Conservation (phyloP, 2,888 invertebrate genomes). For the Amiota mariae region DNA sequence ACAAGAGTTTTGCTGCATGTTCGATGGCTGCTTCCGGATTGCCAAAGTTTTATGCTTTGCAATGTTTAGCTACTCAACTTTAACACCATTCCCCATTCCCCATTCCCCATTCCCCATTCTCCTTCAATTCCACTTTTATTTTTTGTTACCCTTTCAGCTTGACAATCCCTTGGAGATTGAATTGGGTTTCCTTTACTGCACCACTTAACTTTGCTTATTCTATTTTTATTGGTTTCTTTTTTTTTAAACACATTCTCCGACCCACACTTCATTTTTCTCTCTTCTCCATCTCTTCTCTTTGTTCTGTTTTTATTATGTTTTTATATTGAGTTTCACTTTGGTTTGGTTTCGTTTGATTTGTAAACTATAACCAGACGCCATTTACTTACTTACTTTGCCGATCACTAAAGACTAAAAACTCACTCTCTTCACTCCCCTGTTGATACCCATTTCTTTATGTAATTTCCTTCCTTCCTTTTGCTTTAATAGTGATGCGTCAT, state of each 20-base stretch:
- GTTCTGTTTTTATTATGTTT: conserved; percentile 10
- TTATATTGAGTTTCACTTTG: conserved; percentile 11
- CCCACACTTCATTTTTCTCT: background rate
- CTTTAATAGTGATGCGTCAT: conserved; percentile 13
- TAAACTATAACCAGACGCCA: background rate
- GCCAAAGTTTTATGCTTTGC: background rate
- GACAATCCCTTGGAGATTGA: background rate
- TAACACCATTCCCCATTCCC: background rate
- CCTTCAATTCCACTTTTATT: background rate
- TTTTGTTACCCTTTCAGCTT: too few relatives aligned
- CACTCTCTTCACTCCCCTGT: background rate
- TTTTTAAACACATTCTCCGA: background rate
- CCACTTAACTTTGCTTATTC: background rate
- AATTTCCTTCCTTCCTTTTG: conserved; percentile 12
- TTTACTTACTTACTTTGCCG: background rate
- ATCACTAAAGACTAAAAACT: background rate
- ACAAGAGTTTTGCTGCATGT: background rate
- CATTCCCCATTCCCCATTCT: background rate
- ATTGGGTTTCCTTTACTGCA: background rate
- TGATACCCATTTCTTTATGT: background rate
- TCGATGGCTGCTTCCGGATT: background rate
- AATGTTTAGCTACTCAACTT: background rate
- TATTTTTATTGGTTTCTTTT: background rate
- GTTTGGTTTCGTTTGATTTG: background rate
- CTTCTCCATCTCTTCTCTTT: background rate